Percentiles rank a stretch among this genome's conserved stretches.
Evolutionary conservation across 2,113 vertebrate genomes (phyloP).

Genomic region (Gavia stellata): DNA sequence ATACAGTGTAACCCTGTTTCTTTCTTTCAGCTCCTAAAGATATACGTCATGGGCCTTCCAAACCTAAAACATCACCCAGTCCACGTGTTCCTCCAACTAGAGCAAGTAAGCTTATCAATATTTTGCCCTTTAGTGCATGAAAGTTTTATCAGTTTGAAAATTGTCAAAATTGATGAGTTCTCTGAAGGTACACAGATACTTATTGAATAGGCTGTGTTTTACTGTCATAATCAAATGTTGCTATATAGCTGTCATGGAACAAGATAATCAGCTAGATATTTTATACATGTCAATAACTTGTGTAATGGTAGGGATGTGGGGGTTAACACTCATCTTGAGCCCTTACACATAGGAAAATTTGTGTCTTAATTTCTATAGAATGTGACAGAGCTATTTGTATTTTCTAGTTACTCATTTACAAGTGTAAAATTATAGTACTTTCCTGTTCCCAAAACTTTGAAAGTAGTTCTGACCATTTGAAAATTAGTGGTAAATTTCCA

Average conservation of each 20-base stretch:
- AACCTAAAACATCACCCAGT: conserved; percentile 44
- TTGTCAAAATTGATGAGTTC: neutral
- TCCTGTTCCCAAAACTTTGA: neutral
- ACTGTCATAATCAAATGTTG: neutral
- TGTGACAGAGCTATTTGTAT: neutral
- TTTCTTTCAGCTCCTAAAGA: conserved; percentile 63
- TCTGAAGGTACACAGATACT: neutral
- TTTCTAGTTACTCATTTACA: neutral
- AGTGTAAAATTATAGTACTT: neutral
- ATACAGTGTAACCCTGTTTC: neutral
- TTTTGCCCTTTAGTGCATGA: neutral
- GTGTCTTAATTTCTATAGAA: neutral
- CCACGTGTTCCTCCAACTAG: conserved; percentile 45
- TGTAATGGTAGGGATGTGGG: neutral
- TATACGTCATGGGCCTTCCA: conserved; percentile 2
- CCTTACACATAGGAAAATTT: neutral
- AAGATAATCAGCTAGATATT: neutral
- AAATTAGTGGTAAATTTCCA: neutral
- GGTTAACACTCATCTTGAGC: neutral
- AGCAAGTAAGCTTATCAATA: conserved; percentile 62
- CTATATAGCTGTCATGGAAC: neutral
- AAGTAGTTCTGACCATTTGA: neutral
- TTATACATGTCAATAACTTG: neutral
- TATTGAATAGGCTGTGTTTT: neutral
- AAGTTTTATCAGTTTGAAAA: neutral